Evolutionary conservation across 2,888 invertebrate species (phyloP).

Genomic region (Erebia epiphron): DNA sequence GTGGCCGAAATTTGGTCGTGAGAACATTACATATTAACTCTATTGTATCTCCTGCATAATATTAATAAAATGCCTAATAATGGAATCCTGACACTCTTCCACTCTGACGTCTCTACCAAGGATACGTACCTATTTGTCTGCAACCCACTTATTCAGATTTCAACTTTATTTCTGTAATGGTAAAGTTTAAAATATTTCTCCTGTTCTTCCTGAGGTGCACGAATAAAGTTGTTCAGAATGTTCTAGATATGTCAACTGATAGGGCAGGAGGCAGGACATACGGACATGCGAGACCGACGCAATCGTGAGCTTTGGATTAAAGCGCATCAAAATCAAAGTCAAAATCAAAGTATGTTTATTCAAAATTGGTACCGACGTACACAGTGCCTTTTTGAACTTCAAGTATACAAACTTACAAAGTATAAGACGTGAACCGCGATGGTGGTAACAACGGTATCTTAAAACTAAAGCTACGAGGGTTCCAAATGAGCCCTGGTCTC

Average conservation of each 20-base stretch:
- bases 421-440: no score
- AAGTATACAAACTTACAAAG: no score
- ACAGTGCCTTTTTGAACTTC: no score
- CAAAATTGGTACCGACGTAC: no score
- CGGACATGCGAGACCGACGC: not conserved
- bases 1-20: no score
- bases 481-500: no score
- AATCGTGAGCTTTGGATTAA: constrained; percentile 3
- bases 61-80: not conserved
- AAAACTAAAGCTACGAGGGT: no score
- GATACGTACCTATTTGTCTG: not conserved
- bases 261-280: not conserved
- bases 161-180: not conserved
- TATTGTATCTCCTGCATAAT: no score
- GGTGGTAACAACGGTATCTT: no score
- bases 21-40: not conserved
- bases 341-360: not conserved
- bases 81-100: not conserved
- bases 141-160: not conserved
- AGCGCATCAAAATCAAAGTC: not conserved
- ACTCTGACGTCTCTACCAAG: not conserved
- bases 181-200: not conserved
- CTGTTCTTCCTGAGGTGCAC: not conserved
- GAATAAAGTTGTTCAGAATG: not conserved
- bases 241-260: constrained; percentile 11